A percentile compares a stretch with the other conserved stretches of the same genome.
Conservation (phyloP, 2,888 invertebrate species). For the Ophioninae sp. region DNA sequence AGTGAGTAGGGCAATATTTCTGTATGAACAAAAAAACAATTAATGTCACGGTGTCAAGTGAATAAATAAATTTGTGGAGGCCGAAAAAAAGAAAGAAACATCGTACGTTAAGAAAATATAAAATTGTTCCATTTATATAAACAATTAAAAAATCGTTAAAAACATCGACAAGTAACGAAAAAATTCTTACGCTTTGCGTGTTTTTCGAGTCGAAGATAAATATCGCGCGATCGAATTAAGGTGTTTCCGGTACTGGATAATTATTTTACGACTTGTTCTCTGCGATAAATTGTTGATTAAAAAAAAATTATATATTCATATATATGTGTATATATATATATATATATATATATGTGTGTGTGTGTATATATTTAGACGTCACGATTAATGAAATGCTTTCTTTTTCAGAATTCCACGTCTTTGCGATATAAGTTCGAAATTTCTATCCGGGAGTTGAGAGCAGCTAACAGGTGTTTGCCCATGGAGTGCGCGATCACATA, state of each 20-base stretch:
- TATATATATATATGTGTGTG: too few relatives aligned
- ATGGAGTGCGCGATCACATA: slow-evolving; percentile 73
- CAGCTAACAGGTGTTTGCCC: slow-evolving; percentile 74
- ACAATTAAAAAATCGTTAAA: neutral
- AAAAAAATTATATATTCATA: neutral
- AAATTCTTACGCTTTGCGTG: slow-evolving; percentile 40
- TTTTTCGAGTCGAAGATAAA: slow-evolving; percentile 21
- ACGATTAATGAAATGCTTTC: slow-evolving; percentile 14
- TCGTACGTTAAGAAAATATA: slow-evolving; percentile 24
- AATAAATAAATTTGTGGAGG: neutral
- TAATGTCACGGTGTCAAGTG: neutral
- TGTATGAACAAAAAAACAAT: neutral
- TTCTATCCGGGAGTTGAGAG: slow-evolving; percentile 49
- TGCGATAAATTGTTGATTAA: neutral
- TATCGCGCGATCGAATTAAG: neutral
- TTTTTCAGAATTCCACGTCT: neutral
- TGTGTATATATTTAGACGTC: neutral
- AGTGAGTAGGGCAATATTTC: neutral
- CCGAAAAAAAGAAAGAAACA: slow-evolving; percentile 1
- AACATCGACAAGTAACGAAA: slow-evolving; percentile 31
- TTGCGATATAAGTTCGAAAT: slow-evolving; percentile 7
- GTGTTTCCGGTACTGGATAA: neutral
- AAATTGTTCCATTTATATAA: neutral
- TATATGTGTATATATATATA: too few relatives aligned
- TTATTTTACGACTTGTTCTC: neutral